These are phyloP conservation scores for Brachionus paranguensis DNA, from an alignment of 1,140 invertebrate genomes.

Conservation along the genomic window DNA sequence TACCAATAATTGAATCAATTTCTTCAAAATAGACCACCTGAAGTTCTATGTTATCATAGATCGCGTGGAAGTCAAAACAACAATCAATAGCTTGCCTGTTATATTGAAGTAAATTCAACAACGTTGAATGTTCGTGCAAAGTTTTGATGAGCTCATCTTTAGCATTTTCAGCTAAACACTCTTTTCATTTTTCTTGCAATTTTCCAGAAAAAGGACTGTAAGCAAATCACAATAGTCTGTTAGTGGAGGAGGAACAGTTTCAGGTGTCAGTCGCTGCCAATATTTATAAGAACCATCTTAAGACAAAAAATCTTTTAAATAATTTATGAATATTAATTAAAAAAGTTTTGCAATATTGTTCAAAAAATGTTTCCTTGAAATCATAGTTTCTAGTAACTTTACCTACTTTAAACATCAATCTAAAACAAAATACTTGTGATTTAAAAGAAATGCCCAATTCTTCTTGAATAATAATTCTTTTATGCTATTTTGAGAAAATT, in stretches of 20 bases:
- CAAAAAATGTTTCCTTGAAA: not conserved
- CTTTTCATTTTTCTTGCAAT: not conserved
- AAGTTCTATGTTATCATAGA: not conserved
- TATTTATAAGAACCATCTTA: not conserved
- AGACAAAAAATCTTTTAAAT: not conserved
- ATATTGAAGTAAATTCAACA: not conserved
- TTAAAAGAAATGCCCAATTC: not conserved
- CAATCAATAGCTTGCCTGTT: not conserved
- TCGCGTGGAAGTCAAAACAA: not conserved
- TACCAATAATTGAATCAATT: slow-evolving; percentile 3
- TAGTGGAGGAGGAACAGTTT: not conserved
- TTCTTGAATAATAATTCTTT: too few species aligned
- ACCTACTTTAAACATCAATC: not conserved
- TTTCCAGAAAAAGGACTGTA: not conserved
- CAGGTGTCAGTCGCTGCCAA: not conserved
- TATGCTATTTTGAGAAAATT: too few species aligned
- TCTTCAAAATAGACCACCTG: not conserved
- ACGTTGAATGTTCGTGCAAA: not conserved
- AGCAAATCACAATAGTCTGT: not conserved
- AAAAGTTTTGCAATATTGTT: not conserved
- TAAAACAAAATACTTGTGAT: not conserved
- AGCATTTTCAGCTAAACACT: not conserved
- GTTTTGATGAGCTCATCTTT: not conserved
- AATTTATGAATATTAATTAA: not conserved
- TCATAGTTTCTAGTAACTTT: not conserved